These are phyloP conservation scores for Plotosus lineatus DNA, from an alignment of 2,113 vertebrate genomes.

Conservation along the genomic window DNA sequence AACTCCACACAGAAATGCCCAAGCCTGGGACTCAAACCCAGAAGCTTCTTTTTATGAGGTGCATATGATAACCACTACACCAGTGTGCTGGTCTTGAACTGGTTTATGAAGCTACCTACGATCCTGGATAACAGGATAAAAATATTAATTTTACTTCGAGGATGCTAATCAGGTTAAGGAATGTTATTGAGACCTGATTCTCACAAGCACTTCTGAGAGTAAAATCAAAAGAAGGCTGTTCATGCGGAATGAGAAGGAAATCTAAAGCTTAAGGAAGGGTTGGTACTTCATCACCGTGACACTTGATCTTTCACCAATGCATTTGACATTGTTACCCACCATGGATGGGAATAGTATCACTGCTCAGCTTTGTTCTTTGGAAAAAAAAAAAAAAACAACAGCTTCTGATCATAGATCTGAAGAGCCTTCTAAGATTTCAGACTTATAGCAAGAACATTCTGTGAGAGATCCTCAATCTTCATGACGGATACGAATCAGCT, in stretches of 20 bases:
- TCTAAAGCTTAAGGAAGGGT: constrained; percentile 22
- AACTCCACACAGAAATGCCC: too few species aligned
- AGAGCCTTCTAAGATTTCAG: constrained; percentile 31
- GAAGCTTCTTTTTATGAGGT: too few species aligned
- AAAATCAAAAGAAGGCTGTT: constrained; percentile 24
- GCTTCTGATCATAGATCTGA: constrained; percentile 10
- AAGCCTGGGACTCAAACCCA: too few species aligned
- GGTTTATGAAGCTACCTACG: background rate
- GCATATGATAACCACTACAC: too few species aligned
- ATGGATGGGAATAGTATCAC: constrained; percentile 27
- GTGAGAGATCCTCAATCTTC: constrained; percentile 31
- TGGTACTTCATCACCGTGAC: constrained; percentile 27
- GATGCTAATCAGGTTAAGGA: too few species aligned
- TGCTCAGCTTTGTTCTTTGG: background rate
- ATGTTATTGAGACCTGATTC: background rate
- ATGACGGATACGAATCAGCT: constrained; percentile 1
- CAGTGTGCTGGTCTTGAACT: too few species aligned
- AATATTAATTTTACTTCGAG: background rate
- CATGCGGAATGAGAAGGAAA: constrained; percentile 18
- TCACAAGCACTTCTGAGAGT: background rate
- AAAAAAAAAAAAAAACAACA: constrained; percentile 27
- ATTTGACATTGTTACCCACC: constrained; percentile 44
- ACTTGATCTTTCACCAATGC: constrained; percentile 46
- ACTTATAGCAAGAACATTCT: background rate
- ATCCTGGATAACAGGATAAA: background rate